phyloP scores from a whole-genome alignment of 2,113 vertebrate genomes.

The Ctenodactylus gundi region DNA sequence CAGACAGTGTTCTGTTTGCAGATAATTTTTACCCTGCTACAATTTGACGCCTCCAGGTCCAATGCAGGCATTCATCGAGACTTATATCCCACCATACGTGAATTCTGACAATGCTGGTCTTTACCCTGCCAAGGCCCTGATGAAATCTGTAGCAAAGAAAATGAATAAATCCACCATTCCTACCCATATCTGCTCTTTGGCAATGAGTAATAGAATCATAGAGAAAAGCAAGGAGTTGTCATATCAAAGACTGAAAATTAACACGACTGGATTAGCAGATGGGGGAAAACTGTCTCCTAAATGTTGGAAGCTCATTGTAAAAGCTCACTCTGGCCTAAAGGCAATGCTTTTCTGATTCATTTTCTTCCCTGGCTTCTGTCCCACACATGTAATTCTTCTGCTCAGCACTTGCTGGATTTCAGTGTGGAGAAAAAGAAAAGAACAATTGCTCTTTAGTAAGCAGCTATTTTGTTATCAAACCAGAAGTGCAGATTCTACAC shows the following conservation, averaged over 20 bases:
- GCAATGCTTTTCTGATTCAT: not conserved
- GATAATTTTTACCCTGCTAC: not conserved
- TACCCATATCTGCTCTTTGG: not conserved
- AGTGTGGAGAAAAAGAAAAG: not conserved
- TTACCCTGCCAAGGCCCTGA: not conserved
- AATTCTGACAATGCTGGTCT: not conserved
- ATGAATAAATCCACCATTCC: not conserved
- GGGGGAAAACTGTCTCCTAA: not conserved
- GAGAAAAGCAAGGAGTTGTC: not conserved
- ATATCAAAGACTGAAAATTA: not conserved
- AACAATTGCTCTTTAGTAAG: not conserved
- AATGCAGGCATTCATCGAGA: not conserved
- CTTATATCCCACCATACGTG: not conserved
- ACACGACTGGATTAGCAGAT: not conserved
- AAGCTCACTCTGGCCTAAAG: not conserved
- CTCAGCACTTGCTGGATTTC: not conserved
- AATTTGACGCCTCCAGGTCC: not conserved
- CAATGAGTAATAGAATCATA: not conserved
- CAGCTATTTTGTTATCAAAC: slow-evolving; percentile 2
- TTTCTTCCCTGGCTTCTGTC: not conserved
- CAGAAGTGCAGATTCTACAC: not conserved
- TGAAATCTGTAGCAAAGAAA: not conserved
- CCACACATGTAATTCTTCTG: not conserved
- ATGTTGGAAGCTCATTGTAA: not conserved
- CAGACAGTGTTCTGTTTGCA: not conserved